Evolutionary conservation across 2,113 vertebrate genomes (phyloP), one percentile per base, ranked within the genome.

Genomic region (Phoenicopterus ruber): DNA sequence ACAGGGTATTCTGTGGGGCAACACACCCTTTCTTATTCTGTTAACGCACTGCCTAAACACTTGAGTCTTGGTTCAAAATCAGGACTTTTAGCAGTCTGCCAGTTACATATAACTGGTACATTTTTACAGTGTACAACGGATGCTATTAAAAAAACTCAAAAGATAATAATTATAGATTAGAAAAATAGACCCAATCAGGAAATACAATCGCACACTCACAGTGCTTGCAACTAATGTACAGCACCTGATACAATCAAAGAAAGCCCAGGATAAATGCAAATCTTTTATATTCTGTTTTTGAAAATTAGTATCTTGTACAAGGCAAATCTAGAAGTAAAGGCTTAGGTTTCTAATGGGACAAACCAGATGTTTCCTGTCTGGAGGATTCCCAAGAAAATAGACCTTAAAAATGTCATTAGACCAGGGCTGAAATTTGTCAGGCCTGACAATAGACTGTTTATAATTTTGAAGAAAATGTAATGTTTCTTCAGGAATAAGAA

Each of bases 351-450:
- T 69, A 58, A 31, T 40, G 66, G 78, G 36, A 59, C 55, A 72
- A 80, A 65, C 25, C 91, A 96, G 94, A 96, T 97, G 94, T 97
- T 96, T 94, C 62, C 67, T 80, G 32, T 95, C 73, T 94, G 93
- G 94, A 90, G 9, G 21, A 4, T 78, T 84, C 70, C 83, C 91
- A 95, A 82, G 70, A 80, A 94, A 80, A 50, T 44, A 66, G 54
- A 50, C 46, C n/a, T 95, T 97, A 85, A 96, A 96, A 87, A 80
- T 93, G 91, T 72, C 89, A 47, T 76, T 95, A 89, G 46, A 79
- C 9, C 15, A 80, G 58, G 54, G 42, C 36, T 94, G 95, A 96
- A 89, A 92, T 89, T 94, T 94, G 20, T 94, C 91, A 96, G 70
- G 34, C 44, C 49, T 89, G 61, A 89, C 42, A 82, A 58, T 25